Conservation (phyloP, 2,113 vertebrate genomes). For the Erythrocercus mccallii region DNA sequence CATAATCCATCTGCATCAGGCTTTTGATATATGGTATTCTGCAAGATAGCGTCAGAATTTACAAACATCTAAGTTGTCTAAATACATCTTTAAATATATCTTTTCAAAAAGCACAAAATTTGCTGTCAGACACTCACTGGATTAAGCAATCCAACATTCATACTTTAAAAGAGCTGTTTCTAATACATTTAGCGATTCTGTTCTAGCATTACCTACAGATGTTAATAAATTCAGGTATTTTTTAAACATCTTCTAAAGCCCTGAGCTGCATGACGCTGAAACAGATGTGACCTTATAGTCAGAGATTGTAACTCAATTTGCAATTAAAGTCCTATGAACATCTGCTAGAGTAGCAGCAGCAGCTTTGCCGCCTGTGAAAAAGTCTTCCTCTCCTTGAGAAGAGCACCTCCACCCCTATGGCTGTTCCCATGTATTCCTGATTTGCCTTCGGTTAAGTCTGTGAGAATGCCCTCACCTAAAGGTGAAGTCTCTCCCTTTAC, state of each 20-base stretch:
- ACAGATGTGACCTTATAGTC: neutral
- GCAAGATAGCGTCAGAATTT: neutral
- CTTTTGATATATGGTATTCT: neutral
- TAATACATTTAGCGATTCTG: neutral
- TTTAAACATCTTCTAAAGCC: neutral
- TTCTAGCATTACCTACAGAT: neutral
- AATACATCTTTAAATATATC: neutral
- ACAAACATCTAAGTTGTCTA: neutral
- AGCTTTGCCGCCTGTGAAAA: neutral
- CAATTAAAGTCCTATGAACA: neutral
- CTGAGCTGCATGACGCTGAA: neutral
- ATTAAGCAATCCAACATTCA: neutral
- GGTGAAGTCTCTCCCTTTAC: neutral
- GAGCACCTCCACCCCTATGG: neutral
- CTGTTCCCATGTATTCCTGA: neutral
- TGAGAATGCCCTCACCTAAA: neutral
- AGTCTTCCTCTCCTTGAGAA: neutral
- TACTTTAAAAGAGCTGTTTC: neutral
- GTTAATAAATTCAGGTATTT: neutral
- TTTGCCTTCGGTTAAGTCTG: neutral
- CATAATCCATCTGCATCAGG: neutral
- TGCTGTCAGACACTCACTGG: neutral
- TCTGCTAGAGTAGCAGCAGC: neutral
- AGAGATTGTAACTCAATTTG: neutral
- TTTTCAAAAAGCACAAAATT: neutral